These are phyloP conservation scores for Cheirogaleus medius DNA, from an alignment of 2,113 vertebrate species.

Conservation along the genomic window DNA sequence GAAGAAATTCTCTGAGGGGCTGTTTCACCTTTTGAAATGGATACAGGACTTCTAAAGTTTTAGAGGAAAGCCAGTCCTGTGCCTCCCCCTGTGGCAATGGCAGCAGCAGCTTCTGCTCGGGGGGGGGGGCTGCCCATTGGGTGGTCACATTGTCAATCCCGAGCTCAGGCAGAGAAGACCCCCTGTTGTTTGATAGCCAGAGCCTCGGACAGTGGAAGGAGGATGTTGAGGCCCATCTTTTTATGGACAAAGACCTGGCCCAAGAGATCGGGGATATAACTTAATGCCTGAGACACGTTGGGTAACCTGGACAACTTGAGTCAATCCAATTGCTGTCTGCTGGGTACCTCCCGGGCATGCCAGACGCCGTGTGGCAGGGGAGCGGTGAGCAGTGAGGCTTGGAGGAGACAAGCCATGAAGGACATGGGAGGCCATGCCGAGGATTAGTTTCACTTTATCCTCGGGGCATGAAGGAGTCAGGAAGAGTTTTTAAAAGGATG, in stretches of 20 bases:
- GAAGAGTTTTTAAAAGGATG: not conserved
- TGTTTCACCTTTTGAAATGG: not conserved
- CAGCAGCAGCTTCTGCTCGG: not conserved
- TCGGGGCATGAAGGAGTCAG: not conserved
- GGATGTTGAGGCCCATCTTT: not conserved
- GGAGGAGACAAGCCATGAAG: not conserved
- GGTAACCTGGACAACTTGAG: not conserved
- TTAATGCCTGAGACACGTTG: not conserved
- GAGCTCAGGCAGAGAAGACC: not conserved
- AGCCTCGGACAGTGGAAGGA: not conserved
- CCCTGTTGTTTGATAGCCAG: not conserved
- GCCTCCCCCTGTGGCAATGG: not conserved
- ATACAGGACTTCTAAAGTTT: not conserved
- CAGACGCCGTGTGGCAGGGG: not conserved
- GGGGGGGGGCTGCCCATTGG: not conserved
- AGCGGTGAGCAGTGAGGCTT: not conserved
- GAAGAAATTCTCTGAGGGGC: not conserved
- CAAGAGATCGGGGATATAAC: not conserved
- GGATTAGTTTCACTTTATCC: not conserved
- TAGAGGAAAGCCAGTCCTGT: not conserved
- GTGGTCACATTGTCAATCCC: not conserved
- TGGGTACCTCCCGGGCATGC: not conserved
- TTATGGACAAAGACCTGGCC: not conserved
- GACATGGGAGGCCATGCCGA: not conserved
- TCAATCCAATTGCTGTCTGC: not conserved